phyloP scores from a whole-genome alignment of 2,888 invertebrate genomes.

The Peribatodes rhomboidaria region DNA sequence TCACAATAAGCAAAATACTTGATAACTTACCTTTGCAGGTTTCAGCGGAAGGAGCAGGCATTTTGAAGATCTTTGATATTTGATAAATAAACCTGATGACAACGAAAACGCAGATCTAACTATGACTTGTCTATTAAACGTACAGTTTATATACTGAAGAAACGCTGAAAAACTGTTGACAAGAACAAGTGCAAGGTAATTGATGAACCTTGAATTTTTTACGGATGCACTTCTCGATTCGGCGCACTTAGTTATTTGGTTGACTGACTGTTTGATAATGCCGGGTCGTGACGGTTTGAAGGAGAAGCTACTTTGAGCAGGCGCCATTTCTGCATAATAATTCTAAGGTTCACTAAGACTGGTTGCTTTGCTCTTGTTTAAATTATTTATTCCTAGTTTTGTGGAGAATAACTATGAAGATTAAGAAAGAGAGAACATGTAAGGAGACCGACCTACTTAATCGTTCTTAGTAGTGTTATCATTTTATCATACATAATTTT shows the following conservation, averaged over 20 bases:
- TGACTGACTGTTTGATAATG: conserved; percentile 3
- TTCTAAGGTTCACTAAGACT: not conserved
- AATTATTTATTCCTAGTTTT: not conserved
- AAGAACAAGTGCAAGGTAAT: conserved; percentile 60
- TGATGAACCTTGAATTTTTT: conserved; percentile 58
- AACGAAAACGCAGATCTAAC: conserved; percentile 36
- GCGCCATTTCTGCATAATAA: not conserved
- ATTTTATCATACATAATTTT: no score
- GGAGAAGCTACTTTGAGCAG: not conserved
- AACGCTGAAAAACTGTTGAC: conserved; percentile 55
- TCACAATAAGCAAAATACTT: no score
- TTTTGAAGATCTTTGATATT: conserved; percentile 56
- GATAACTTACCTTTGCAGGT: conserved; percentile 83
- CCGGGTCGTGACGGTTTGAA: not conserved
- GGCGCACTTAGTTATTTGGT: conserved; percentile 16
- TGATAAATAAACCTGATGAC: conserved; percentile 11
- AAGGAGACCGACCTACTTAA: conserved; percentile 4
- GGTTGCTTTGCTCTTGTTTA: not conserved
- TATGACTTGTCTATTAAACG: conserved; percentile 36
- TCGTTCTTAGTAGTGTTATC: not conserved
- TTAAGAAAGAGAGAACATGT: conserved; percentile 10
- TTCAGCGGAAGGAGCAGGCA: conserved; percentile 87
- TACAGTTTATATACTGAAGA: conserved; percentile 55
- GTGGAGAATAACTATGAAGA: conserved; percentile 15
- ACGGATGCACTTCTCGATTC: conserved; percentile 24